phyloP scores from a whole-genome alignment of 2,888 invertebrate genomes.

The Hesperia comma region DNA sequence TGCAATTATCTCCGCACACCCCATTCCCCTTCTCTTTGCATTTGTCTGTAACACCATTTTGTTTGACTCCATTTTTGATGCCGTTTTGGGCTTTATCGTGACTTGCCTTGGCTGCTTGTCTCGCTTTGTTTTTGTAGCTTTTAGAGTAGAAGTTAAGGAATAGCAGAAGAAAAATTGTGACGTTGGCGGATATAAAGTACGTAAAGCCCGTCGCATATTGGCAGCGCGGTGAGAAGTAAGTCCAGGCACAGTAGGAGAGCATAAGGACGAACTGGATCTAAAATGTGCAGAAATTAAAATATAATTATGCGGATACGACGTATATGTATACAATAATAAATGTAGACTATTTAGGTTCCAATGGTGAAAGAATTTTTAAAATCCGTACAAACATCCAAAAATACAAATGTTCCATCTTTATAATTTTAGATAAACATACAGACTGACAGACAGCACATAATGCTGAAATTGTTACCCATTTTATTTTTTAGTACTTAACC shows the following conservation, averaged over 20 bases:
- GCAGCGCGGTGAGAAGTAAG: conserved; percentile 83
- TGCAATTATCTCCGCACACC: conserved; percentile 52
- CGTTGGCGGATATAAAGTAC: conserved; percentile 81
- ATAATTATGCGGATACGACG: not conserved
- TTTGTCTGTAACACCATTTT: conserved; percentile 48
- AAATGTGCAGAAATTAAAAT: conserved; percentile 5
- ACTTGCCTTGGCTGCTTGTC: conserved; percentile 54
- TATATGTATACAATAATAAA: no score
- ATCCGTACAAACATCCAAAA: no score
- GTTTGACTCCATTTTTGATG: conserved; percentile 49
- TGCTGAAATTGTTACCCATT: no score
- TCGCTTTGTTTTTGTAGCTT: conserved; percentile 76
- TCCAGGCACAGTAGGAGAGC: conserved; percentile 84
- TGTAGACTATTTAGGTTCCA: no score
- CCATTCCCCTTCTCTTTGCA: conserved; percentile 53
- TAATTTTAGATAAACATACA: no score
- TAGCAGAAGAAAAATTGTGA: conserved; percentile 85
- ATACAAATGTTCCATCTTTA: no score
- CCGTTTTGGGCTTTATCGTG: conserved; percentile 54
- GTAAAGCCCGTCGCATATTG: conserved; percentile 85
- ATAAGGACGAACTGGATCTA: conserved; percentile 88
- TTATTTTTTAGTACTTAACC: no score
- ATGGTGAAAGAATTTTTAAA: no score
- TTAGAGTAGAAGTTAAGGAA: conserved; percentile 87
- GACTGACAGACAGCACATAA: no score